phyloP scores from a whole-genome alignment of 2,888 invertebrate genomes.

The Agrotis puta region DNA sequence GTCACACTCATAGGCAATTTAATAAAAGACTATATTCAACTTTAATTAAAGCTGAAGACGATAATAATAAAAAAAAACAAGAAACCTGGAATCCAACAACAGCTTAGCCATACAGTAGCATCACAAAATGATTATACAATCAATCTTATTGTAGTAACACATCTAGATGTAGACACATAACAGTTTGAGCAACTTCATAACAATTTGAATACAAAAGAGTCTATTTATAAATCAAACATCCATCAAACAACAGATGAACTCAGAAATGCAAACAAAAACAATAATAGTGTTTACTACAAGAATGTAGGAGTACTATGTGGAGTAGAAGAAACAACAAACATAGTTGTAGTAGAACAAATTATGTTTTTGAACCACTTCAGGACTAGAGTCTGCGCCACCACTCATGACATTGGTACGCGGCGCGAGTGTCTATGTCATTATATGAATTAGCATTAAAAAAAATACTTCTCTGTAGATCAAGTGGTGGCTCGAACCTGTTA shows the following conservation, averaged over 20 bases:
- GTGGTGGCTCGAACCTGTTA: too few relatives aligned
- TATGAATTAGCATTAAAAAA: too few relatives aligned
- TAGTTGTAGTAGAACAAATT: not conserved
- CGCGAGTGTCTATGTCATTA: too few relatives aligned
- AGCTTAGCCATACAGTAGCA: not conserved
- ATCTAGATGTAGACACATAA: conserved; percentile 3
- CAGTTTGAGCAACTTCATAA: conserved; percentile 17
- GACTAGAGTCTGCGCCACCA: too few relatives aligned
- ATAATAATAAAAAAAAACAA: not conserved
- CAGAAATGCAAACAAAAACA: conserved; percentile 20
- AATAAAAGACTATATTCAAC: not conserved
- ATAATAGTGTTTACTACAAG: not conserved
- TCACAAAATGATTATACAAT: not conserved
- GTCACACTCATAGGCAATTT: not conserved
- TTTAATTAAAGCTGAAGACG: not conserved
- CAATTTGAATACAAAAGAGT: conserved; percentile 22
- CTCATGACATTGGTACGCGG: too few relatives aligned
- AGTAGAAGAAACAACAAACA: not conserved
- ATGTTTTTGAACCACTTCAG: too few relatives aligned
- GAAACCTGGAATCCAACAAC: not conserved
- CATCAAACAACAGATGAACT: conserved; percentile 17
- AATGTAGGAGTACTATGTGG: not conserved
- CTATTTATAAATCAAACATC: conserved; percentile 21
- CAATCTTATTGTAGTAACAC: not conserved
- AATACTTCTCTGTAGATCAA: too few relatives aligned